phyloP scores from a whole-genome alignment of 1,140 invertebrate genomes.

The Drosophila malerkotliana region DNA sequence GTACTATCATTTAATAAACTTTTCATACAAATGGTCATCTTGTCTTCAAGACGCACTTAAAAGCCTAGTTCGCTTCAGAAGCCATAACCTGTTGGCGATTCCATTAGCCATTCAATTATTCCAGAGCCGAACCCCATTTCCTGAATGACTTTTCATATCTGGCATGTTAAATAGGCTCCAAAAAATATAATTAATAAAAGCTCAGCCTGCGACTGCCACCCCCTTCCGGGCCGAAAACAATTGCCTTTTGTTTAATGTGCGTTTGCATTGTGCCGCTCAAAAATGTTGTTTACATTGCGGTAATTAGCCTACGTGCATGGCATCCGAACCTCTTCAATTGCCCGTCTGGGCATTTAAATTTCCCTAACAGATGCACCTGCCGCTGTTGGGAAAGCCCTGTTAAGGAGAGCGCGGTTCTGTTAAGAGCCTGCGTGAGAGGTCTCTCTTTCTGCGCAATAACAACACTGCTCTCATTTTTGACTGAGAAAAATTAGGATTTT shows the following conservation, averaged over 20 bases:
- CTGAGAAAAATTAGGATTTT: background rate
- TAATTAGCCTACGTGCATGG: slow-evolving; percentile 76
- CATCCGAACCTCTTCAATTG: slow-evolving; percentile 66
- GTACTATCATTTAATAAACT: background rate
- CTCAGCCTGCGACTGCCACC: slow-evolving; percentile 13
- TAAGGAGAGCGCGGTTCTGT: slow-evolving; percentile 1
- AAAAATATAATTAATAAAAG: slow-evolving; percentile 51
- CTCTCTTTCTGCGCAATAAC: slow-evolving; percentile 22
- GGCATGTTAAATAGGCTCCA: slow-evolving; percentile 36
- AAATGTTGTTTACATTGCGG: slow-evolving; percentile 78
- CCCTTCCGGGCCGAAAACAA: slow-evolving; percentile 35
- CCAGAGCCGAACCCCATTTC: slow-evolving; percentile 25
- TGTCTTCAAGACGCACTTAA: background rate
- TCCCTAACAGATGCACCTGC: slow-evolving; percentile 36
- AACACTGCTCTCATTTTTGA: background rate
- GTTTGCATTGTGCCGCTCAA: slow-evolving; percentile 69
- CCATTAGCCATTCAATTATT: slow-evolving; percentile 37
- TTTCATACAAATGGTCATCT: background rate
- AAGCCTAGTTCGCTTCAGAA: background rate
- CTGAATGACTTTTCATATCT: slow-evolving; percentile 49
- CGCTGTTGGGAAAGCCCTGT: slow-evolving; percentile 47
- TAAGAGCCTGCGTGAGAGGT: slow-evolving; percentile 26
- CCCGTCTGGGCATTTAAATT: slow-evolving; percentile 47
- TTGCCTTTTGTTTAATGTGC: slow-evolving; percentile 59
- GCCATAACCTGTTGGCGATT: slow-evolving; percentile 3